Base-by-base conservation (phyloP, 2,888 invertebrate species). In the Thumatha senex region DNA sequence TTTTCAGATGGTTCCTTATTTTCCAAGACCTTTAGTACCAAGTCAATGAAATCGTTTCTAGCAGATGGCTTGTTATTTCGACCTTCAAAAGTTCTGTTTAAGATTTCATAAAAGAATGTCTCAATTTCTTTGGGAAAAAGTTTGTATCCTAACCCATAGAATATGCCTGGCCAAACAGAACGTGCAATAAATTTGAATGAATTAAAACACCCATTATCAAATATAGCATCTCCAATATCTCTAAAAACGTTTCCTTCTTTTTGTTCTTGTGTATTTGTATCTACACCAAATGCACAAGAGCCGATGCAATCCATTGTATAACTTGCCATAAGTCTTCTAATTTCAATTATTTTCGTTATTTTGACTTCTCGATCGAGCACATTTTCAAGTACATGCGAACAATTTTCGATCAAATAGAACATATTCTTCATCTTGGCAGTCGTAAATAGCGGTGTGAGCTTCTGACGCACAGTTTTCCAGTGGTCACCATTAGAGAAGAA, bases 401-500 rank as follows among this genome's bases (percentile, higher is more conserved):
- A 76, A 7, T 69, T 65, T 35, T 74, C 63, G 1, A 84, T 74
- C 30, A 84, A 63, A 52, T 74, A 51, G 42, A 79, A 85, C 84
- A 85, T 85, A 9, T 74, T 80, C 51, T 71, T 84, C 71, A 84
- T 79, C 57, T 84, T 84, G 0, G 74, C 61, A 0, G 78, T 70
- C 0, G 86, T 71, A 55, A 84, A 87, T 0, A 86, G 45, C 0
- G 80, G 78, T 0, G 79, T 77, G 8, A 82, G 51, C 34, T 81
- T 83, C 38, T 84, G 84, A 0, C 86, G 65, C 0, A 76, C 15
- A 0, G 80, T 61, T 41, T 77, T 82, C 84, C 86, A 86, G n/a
- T 57, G 51, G 54, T 84, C 80, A 0, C 84, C 84, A 13, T 71
- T 51, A 0, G 56, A 61, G 52, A 74, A 77, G 54, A 84, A 84